Conservation (phyloP, 2,888 invertebrate species). For the Cataglyphis albicans region DNA sequence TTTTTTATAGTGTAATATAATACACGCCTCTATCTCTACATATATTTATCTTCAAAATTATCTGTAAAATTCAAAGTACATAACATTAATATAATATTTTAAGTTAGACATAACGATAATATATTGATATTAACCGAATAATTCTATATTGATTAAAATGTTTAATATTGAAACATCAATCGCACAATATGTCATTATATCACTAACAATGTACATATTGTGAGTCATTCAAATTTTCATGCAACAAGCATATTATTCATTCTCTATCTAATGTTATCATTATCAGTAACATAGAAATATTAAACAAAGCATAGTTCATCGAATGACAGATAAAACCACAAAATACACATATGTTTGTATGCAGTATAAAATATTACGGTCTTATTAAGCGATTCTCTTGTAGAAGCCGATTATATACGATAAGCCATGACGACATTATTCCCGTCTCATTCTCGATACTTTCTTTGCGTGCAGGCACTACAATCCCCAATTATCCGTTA, state of each 20-base stretch:
- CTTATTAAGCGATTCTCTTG: constrained; percentile 55
- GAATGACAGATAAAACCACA: constrained; percentile 51
- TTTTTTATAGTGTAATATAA: not conserved
- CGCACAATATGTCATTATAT: not conserved
- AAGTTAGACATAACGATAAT: not conserved
- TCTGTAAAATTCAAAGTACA: not conserved
- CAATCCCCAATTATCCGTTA: constrained; percentile 49
- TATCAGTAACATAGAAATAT: constrained; percentile 24
- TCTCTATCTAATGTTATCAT: constrained; percentile 26
- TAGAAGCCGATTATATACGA: constrained; percentile 41
- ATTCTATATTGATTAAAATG: not conserved
- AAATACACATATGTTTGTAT: constrained; percentile 40
- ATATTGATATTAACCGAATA: not conserved
- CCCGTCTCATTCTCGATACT: constrained; percentile 39
- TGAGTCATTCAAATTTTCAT: not conserved
- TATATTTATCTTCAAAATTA: not conserved
- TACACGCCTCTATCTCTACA: not conserved
- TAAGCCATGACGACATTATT: constrained; percentile 49
- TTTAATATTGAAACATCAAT: not conserved
- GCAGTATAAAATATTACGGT: not conserved
- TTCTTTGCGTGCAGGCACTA: constrained; percentile 16
- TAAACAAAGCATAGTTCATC: constrained; percentile 47
- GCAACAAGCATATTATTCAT: constrained; percentile 5
- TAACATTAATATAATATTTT: constrained; percentile 19
- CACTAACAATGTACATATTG: not conserved